phyloP scores from a whole-genome alignment of 2,113 vertebrate genomes.

The Notothenia rossii region DNA sequence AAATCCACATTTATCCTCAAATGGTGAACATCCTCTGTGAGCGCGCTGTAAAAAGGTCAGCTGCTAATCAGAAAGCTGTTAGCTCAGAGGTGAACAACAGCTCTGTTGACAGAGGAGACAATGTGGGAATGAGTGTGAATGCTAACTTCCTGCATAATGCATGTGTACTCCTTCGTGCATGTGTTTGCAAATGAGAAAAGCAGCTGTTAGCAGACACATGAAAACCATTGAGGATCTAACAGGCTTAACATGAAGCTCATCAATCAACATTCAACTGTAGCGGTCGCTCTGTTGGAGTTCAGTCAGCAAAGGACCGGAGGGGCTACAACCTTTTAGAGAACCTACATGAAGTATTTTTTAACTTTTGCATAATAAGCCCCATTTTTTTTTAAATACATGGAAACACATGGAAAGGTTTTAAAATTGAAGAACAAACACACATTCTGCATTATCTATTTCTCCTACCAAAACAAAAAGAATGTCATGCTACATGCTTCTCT shows the following conservation, averaged over 20 bases:
- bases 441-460: too few relatives aligned
- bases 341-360: not conserved
- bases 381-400: too few relatives aligned
- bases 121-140: not conserved
- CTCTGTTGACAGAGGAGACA: conserved; percentile 34
- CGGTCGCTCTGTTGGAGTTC: not conserved
- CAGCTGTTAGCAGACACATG: conserved; percentile 20
- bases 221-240: conserved; percentile 16
- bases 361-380: too few relatives aligned
- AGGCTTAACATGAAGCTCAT: conserved; percentile 28
- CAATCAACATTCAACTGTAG: not conserved
- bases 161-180: conserved; percentile 16
- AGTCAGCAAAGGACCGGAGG: not conserved
- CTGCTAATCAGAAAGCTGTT: conserved; percentile 25
- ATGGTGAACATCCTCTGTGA: conserved; percentile 1
- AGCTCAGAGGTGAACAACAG: not conserved
- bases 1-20: not conserved
- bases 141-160: conserved; percentile 14
- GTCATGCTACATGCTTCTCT: too few relatives aligned
- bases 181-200: conserved; percentile 11
- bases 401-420: too few relatives aligned
- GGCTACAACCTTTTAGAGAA: not conserved
- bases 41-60: conserved; percentile 45
- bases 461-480: too few relatives aligned
- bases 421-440: too few relatives aligned